Base-by-base conservation (phyloP, 2,113 vertebrate species). In the Pseudorectes ferrugineus region DNA sequence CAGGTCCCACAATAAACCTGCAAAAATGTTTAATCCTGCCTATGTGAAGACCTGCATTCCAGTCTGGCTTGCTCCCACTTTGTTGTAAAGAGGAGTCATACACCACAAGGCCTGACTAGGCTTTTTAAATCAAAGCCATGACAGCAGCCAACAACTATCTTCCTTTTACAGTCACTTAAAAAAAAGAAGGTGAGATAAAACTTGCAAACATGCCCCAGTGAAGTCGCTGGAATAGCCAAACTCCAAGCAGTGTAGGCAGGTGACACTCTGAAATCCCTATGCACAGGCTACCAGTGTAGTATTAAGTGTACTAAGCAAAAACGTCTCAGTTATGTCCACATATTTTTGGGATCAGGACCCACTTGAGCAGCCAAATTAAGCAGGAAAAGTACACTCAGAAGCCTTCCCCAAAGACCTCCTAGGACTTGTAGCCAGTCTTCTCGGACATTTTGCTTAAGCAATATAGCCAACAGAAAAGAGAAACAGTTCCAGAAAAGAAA, bases 1-100 rank as follows among this genome's bases (percentile, higher is more conserved):
- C 93, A 91, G 85, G 85, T 89, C 59, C 59, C 45, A 40, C 72
- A 73, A 77, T 80, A 93, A 89, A 80, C 71, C 81, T 95, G 85
- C 77, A 92, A 59, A 92, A 93, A 76, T 79, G n/a, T 89, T 74
- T 58, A 88, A 73, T 70, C 51, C 35, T 78, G 38, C 4, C 0
- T 70, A n/a, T 54, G 33, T 63, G 87, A 89, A 85, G 72, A 82
- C 26, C 43, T 74, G 51, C 46, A 36, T 90, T 94, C 55, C 78
- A 63, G 40, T 66, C 71, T 74, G 55, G 10, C 75, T 73, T 73
- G 43, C 22, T 83, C 31, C 46, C 0, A 1, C 49, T 49, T 66
- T n/a, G 7, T 29, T 70, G 35, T 7, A 19, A 59, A 55, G 65
- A 74, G 36, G 75, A 87, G 38, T 26, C 35, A 31, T 59, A 11